Evolutionary conservation across 1,140 invertebrate species (phyloP).

Genomic region (Aphaenogaster ashmeadi): DNA sequence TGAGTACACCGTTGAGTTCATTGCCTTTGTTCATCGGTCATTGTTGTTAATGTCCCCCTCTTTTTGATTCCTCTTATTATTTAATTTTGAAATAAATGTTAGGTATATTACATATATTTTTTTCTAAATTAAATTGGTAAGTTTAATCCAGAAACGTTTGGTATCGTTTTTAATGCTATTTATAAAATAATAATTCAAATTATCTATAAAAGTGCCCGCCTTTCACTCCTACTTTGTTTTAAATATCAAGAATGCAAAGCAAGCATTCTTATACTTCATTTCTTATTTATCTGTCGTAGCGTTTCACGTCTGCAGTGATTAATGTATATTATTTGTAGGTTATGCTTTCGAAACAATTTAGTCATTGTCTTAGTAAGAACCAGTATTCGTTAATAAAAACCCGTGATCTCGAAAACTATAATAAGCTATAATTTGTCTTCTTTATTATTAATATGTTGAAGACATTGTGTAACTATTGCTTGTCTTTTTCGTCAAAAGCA

Average conservation of each 20-base stretch:
- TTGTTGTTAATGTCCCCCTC: too few relatives aligned
- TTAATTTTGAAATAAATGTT: background rate
- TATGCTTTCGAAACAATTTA: constrained; percentile 39
- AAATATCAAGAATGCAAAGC: background rate
- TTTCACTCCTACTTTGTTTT: background rate
- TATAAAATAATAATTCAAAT: constrained; percentile 1
- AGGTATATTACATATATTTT: background rate
- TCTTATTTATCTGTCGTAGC: background rate
- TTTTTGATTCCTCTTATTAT: background rate
- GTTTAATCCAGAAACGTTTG: background rate
- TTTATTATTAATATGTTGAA: background rate
- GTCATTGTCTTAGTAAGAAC: constrained; percentile 8
- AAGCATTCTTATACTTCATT: background rate
- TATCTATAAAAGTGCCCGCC: background rate
- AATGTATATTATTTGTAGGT: background rate
- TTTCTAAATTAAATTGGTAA: background rate
- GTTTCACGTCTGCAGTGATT: background rate
- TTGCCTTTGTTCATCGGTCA: too few relatives aligned
- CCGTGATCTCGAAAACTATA: background rate
- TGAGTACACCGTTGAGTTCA: too few relatives aligned
- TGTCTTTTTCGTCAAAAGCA: background rate
- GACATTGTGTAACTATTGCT: background rate
- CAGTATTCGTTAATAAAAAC: background rate
- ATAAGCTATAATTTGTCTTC: background rate
- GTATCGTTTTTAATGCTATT: background rate